These are phyloP conservation scores for Monochamus saltuarius DNA, from an alignment of 1,140 invertebrate species.

Conservation along the genomic window DNA sequence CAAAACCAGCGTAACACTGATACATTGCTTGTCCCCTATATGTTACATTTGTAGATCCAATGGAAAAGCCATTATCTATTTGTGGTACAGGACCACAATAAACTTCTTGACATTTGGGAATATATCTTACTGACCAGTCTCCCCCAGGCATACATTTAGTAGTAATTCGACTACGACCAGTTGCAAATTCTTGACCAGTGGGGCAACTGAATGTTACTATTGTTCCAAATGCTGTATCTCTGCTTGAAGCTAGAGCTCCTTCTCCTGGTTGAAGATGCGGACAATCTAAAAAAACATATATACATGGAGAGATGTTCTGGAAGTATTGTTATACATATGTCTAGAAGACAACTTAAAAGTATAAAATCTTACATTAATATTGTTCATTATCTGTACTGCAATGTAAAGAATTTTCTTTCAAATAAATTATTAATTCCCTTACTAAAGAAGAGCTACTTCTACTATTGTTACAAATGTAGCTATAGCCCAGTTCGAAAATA, in stretches of 20 bases:
- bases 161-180: slow-evolving; percentile 78
- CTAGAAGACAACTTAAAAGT: too few species aligned
- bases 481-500: too few species aligned
- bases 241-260: slow-evolving; percentile 84
- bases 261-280: slow-evolving; percentile 79
- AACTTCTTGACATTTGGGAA: slow-evolving; percentile 95
- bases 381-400: too few species aligned
- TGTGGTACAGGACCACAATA: slow-evolving; percentile 97
- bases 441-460: too few species aligned
- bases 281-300: slow-evolving; percentile 88
- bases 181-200: slow-evolving; percentile 91
- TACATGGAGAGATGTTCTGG: too few species aligned
- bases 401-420: too few species aligned
- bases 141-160: slow-evolving; percentile 87
- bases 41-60: slow-evolving; percentile 92
- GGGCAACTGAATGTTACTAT: slow-evolving; percentile 88
- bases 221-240: slow-evolving; percentile 91
- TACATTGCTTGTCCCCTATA: slow-evolving; percentile 91
- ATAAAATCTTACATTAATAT: too few species aligned
- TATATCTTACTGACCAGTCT: slow-evolving; percentile 89
- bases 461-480: too few species aligned
- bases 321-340: too few species aligned
- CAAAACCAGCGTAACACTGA: slow-evolving; percentile 95
- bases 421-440: too few species aligned
- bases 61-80: slow-evolving; percentile 96